These are phyloP conservation scores for Willisornis vidua DNA, from an alignment of 2,113 vertebrate species.

Conservation along the genomic window DNA sequence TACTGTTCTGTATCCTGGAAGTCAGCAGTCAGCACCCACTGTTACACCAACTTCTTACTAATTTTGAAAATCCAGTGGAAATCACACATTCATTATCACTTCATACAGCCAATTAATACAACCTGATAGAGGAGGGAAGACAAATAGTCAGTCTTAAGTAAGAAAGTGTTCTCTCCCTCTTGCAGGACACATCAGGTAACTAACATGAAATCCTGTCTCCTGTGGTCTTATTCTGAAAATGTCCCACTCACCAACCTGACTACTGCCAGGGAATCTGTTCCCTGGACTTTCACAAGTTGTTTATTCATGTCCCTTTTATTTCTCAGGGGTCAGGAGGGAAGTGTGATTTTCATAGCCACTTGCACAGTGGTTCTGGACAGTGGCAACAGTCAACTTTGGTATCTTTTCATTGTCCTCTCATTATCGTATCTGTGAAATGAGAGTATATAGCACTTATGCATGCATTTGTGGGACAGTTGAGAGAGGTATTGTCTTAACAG, in stretches of 20 bases:
- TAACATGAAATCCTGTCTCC: background rate
- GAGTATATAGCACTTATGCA: background rate
- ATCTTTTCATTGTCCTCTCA: background rate
- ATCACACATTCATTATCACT: background rate
- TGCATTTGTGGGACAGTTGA: background rate
- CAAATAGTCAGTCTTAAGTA: background rate
- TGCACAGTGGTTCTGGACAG: background rate
- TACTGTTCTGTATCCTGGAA: background rate
- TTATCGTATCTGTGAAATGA: background rate
- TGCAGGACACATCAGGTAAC: background rate
- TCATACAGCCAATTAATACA: background rate
- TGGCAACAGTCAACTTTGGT: background rate
- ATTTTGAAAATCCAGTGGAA: background rate
- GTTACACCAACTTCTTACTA: background rate
- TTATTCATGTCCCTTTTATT: background rate
- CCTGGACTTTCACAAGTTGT: background rate
- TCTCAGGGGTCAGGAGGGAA: background rate
- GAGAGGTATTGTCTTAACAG: background rate
- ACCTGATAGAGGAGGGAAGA: background rate
- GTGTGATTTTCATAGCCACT: background rate
- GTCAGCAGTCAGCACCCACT: background rate
- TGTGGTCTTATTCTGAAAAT: background rate
- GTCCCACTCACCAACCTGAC: rapidly evolving
- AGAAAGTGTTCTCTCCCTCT: background rate
- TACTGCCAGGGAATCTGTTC: background rate